Evolutionary conservation across 2,113 vertebrate species (phyloP).

Genomic region (Megaptera novaeangliae): DNA sequence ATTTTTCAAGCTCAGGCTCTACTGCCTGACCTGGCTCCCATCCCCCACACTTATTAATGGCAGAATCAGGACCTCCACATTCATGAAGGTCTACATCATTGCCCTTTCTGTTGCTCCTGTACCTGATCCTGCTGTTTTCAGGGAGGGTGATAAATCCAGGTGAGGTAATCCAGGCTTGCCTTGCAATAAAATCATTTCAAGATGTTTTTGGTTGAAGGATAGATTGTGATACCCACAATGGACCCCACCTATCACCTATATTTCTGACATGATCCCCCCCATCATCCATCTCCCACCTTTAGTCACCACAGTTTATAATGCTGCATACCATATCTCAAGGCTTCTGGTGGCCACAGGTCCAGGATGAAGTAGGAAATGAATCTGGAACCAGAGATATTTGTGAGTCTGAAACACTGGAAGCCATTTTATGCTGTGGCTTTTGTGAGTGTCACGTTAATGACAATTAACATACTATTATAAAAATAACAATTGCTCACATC

Average conservation of each 20-base stretch:
- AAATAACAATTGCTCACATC: background rate
- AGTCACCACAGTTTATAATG: background rate
- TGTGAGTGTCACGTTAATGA: background rate
- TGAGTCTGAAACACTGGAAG: background rate
- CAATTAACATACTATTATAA: background rate
- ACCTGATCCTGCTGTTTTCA: background rate
- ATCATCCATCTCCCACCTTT: background rate
- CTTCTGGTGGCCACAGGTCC: background rate
- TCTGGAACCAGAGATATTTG: slow-evolving; percentile 5
- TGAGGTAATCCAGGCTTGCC: background rate
- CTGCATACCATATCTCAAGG: background rate
- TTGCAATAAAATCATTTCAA: slow-evolving; percentile 3
- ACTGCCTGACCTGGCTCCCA: background rate
- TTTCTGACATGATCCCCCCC: background rate
- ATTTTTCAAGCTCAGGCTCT: background rate
- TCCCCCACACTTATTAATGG: background rate
- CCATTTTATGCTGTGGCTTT: slow-evolving; percentile 19
- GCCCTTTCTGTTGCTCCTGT: background rate
- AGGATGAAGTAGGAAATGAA: background rate
- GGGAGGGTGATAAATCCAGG: background rate
- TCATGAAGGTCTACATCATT: background rate
- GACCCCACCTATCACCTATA: background rate
- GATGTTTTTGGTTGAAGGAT: background rate
- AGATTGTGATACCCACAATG: background rate
- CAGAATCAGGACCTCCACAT: background rate